phyloP scores from a whole-genome alignment of 1,140 invertebrate species.

The Zeugodacus cucurbitae region DNA sequence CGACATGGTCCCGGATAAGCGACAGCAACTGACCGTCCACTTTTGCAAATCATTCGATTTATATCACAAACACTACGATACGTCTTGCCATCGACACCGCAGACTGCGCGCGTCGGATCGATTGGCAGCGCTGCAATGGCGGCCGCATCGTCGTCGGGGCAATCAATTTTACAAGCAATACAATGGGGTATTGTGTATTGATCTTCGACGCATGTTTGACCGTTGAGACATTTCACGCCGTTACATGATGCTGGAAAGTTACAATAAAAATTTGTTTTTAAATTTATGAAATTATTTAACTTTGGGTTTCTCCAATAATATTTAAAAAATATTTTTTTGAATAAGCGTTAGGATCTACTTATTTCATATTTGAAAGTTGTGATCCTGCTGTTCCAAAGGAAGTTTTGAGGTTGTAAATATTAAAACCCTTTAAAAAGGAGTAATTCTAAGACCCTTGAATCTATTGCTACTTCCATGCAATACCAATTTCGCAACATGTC shows the following conservation, averaged over 20 bases:
- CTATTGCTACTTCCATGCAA: too few relatives aligned
- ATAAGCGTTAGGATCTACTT: too few relatives aligned
- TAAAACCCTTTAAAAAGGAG: too few relatives aligned
- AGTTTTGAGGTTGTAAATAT: too few relatives aligned
- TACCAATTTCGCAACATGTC: too few relatives aligned
- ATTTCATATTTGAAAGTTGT: too few relatives aligned
- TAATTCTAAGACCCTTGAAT: too few relatives aligned
- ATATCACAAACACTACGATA: constrained; percentile 89
- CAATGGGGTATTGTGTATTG: constrained; percentile 87
- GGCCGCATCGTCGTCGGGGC: constrained; percentile 65
- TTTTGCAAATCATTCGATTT: constrained; percentile 82
- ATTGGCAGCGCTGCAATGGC: constrained; percentile 49
- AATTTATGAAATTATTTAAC: too few relatives aligned
- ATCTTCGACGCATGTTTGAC: constrained; percentile 85
- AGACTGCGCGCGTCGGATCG: constrained; percentile 73
- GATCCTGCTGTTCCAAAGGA: too few relatives aligned
- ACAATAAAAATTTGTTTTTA: neutral
- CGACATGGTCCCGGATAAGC: constrained; percentile 88
- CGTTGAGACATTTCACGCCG: constrained; percentile 81
- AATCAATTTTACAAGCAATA: constrained; percentile 79
- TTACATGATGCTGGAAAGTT: constrained; percentile 77
- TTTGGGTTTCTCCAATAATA: too few relatives aligned
- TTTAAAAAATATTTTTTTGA: too few relatives aligned
- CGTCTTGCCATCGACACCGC: constrained; percentile 87
- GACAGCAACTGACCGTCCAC: constrained; percentile 83